Evolutionary conservation across 2,888 invertebrate genomes (phyloP).

Genomic region (Ophion costatus): DNA sequence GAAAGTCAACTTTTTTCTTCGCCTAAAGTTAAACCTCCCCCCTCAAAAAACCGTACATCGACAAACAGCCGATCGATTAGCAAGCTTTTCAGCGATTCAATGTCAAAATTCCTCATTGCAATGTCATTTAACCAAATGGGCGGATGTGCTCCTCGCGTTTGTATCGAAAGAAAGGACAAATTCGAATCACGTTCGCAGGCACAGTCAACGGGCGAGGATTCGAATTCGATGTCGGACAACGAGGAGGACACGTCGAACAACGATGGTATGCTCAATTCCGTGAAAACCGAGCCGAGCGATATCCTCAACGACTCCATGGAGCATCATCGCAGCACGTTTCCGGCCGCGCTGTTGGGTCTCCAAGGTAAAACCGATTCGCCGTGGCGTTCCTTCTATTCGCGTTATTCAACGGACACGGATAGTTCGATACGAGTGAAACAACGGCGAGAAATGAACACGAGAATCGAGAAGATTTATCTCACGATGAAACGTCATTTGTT

Average conservation of each 20-base stretch:
- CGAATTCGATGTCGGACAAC: slow-evolving; percentile 86
- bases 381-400: background rate
- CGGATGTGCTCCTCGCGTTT: background rate
- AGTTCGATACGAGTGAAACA: too few species aligned
- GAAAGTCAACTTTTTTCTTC: too few species aligned
- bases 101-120: too few species aligned
- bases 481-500: slow-evolving; percentile 79
- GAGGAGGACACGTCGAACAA: slow-evolving; percentile 85
- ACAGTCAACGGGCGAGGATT: slow-evolving; percentile 92
- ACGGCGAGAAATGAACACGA: background rate
- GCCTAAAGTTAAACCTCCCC: too few species aligned
- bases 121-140: background rate
- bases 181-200: slow-evolving; percentile 82
- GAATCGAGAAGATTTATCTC: slow-evolving; percentile 26
- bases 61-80: too few species aligned
- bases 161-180: background rate
- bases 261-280: slow-evolving; percentile 91
- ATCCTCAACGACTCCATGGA: slow-evolving; percentile 88
- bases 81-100: too few species aligned
- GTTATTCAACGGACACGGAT: too few species aligned
- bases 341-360: slow-evolving; percentile 91
- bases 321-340: slow-evolving; percentile 89
- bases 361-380: slow-evolving; percentile 86
- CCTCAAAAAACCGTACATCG: too few species aligned
- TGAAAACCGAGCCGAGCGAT: slow-evolving; percentile 91